phyloP scores from a whole-genome alignment of 2,888 invertebrate genomes.

The Marasmarcha lunaedactyla region DNA sequence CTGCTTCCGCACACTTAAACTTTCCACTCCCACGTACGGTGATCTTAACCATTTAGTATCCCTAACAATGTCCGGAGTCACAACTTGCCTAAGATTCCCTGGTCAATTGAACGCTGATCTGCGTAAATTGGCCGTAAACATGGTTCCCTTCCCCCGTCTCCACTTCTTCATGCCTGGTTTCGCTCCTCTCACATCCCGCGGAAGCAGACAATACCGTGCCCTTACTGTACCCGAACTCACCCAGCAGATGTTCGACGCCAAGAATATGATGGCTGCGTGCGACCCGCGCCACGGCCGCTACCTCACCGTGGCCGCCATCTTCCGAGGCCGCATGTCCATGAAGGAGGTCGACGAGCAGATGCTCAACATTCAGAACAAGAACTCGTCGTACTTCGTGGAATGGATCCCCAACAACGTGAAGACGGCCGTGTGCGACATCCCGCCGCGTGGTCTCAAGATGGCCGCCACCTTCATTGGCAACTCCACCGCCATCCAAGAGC shows the following conservation, averaged over 20 bases:
- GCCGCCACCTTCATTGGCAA: conserved; percentile 95
- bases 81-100: conserved; percentile 86
- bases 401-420: conserved; percentile 91
- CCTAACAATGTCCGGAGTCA: conserved; percentile 87
- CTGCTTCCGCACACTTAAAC: conserved; percentile 89
- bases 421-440: conserved; percentile 85
- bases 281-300: conserved; percentile 93
- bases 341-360: conserved; percentile 92
- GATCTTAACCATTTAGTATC: conserved; percentile 93
- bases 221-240: conserved; percentile 88
- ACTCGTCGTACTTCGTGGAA: conserved; percentile 75
- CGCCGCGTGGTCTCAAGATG: conserved; percentile 93
- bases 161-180: conserved; percentile 94
- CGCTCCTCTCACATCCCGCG: conserved; percentile 85
- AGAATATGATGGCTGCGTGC: conserved; percentile 97
- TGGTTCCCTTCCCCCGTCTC: conserved; percentile 83
- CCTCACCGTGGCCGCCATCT: conserved; percentile 91
- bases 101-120: conserved; percentile 96
- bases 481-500: conserved; percentile 92
- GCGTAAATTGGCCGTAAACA: conserved; percentile 92
- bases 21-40: conserved; percentile 88
- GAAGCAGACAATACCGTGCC: conserved; percentile 89
- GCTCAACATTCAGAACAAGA: conserved; percentile 82
- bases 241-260: conserved; percentile 93
- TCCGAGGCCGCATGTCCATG: conserved; percentile 94